Evolutionary conservation across 64 coral and sea anemone species (phyloP).

Genomic region (Stichodactyla helianthus): DNA sequence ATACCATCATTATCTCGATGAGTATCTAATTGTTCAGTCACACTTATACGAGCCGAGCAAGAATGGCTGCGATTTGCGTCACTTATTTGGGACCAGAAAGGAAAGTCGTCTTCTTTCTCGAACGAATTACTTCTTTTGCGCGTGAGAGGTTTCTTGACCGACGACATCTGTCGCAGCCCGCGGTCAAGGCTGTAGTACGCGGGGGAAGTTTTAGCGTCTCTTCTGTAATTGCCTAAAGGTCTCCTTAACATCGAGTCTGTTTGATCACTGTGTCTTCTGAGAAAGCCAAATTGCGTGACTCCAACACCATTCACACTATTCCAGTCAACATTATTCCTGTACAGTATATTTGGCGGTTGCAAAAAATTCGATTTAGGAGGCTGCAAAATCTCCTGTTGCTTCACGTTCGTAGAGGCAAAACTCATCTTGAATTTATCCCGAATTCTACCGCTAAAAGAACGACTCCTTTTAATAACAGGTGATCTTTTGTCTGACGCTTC

Average conservation of each 20-base stretch:
- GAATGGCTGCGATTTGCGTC: neutral
- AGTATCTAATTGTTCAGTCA: conserved; percentile 10
- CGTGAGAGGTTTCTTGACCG: neutral
- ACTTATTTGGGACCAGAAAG: conserved; percentile 14
- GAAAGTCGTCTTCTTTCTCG: neutral
- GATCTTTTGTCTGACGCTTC: neutral
- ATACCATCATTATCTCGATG: conserved; percentile 15
- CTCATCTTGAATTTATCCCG: conserved; percentile 5
- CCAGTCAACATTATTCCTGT: neutral
- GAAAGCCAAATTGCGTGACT: neutral
- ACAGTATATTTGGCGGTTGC: neutral
- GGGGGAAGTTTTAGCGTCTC: neutral
- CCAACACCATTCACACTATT: neutral
- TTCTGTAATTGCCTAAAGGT: neutral
- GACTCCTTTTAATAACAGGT: neutral
- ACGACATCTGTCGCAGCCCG: neutral
- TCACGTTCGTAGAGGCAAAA: neutral
- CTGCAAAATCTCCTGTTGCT: neutral
- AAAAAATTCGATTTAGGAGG: neutral
- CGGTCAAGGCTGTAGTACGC: neutral
- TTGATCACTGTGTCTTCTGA: conserved; percentile 5
- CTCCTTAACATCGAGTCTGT: neutral
- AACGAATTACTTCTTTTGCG: neutral
- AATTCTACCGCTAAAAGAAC: neutral
- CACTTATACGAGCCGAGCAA: neutral